Percentiles rank a stretch among this genome's conserved stretches.
phyloP scores from a whole-genome alignment of 2,888 invertebrate species.

The Anaspis maculata region DNA sequence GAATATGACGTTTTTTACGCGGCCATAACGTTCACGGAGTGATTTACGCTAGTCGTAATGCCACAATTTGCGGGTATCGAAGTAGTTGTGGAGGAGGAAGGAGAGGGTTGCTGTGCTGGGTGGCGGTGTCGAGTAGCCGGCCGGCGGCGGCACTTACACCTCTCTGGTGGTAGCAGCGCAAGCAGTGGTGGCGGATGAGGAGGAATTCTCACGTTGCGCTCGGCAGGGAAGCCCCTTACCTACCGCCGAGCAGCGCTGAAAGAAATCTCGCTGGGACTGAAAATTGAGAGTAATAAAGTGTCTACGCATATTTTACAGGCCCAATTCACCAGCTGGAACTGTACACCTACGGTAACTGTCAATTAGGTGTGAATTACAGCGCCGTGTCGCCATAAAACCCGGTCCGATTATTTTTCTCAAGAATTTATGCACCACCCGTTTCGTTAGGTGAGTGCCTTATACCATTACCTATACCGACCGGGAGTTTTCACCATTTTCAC shows the following conservation, averaged over 20 bases:
- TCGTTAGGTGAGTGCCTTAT: too few relatives aligned
- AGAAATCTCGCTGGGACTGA: conserved; percentile 38
- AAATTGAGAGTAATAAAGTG: conserved; percentile 43
- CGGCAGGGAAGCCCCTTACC: conserved; percentile 9
- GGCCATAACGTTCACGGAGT: conserved; percentile 2
- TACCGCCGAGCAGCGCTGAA: conserved; percentile 9
- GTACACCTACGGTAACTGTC: conserved; percentile 41
- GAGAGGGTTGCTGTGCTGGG: too few relatives aligned
- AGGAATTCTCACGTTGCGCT: conserved; percentile 6
- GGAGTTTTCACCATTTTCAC: too few relatives aligned
- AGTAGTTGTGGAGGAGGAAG: conserved; percentile 2
- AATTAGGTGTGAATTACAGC: conserved; percentile 42
- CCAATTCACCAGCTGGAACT: conserved; percentile 30
- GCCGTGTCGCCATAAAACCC: conserved; percentile 23
- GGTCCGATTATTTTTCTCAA: conserved; percentile 23
- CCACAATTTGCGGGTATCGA: conserved; percentile 8
- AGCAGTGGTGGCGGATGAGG: background rate
- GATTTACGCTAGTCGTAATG: conserved; percentile 9
- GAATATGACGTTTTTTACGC: conserved; percentile 3
- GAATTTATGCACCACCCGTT: conserved; percentile 24
- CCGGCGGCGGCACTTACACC: conserved; percentile 7
- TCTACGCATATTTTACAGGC: conserved; percentile 36
- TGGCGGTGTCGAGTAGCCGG: conserved; percentile 10
- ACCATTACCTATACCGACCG: too few relatives aligned
- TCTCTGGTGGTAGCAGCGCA: too few relatives aligned